A percentile compares a stretch with the other conserved stretches of the same genome.
phyloP scores from a whole-genome alignment of 2,797 vertebrate species.

The Vipera latastei region DNA sequence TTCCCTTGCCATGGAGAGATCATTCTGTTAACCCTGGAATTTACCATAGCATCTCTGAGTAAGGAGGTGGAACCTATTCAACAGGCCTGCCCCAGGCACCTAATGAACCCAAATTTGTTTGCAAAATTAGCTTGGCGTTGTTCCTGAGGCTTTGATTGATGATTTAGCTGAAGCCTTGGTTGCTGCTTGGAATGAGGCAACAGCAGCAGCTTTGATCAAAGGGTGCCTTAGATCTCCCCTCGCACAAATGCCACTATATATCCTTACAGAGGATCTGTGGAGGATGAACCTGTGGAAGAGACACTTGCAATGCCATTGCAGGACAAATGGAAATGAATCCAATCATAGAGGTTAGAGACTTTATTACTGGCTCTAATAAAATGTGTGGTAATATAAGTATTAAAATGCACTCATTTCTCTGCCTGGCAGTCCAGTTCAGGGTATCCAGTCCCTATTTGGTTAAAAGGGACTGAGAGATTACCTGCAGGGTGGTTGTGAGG shows the following conservation, averaged over 20 bases:
- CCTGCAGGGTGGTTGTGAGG: background rate
- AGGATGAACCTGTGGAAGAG: background rate
- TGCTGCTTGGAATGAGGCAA: background rate
- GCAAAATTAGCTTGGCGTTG: background rate
- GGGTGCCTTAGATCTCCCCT: background rate
- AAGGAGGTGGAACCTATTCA: background rate
- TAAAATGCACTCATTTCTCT: background rate
- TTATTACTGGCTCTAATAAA: background rate
- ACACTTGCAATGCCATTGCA: background rate
- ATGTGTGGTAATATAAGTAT: background rate
- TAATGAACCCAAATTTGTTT: background rate
- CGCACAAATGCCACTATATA: background rate
- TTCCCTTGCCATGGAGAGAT: background rate
- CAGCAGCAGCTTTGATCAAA: background rate
- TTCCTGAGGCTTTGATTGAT: background rate
- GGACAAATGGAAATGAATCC: background rate
- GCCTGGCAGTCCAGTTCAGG: background rate
- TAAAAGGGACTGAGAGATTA: background rate
- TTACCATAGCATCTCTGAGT: background rate
- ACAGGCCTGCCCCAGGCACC: background rate
- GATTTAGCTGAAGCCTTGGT: background rate
- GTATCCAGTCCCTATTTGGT: background rate
- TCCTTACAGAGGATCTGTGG: background rate
- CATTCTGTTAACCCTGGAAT: background rate
- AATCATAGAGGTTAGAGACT: background rate